Conservation (phyloP, 2,113 vertebrate species). For the Danionella cerebrum region DNA sequence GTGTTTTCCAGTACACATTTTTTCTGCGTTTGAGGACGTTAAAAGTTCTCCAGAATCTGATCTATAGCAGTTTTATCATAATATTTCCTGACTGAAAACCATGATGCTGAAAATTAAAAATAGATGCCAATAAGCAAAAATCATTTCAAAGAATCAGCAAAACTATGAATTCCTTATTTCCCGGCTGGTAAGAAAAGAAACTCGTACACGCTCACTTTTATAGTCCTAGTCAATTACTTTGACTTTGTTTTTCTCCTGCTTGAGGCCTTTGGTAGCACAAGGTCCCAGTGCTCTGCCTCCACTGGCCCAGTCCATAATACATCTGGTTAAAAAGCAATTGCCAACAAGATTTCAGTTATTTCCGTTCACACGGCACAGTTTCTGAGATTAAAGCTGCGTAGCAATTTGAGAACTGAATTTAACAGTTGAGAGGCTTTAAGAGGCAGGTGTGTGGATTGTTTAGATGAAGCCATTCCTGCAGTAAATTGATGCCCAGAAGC, state of each 20-base stretch:
- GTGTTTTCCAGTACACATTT: too few relatives aligned
- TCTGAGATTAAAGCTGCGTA: background rate
- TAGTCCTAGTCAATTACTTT: background rate
- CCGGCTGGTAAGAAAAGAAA: too few relatives aligned
- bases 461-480: conserved; percentile 7
- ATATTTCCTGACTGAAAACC: too few relatives aligned
- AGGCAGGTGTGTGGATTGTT: conserved; percentile 8
- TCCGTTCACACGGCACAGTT: background rate
- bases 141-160: too few relatives aligned
- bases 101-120: too few relatives aligned
- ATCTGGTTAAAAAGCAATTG: background rate
- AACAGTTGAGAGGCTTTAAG: conserved; percentile 8
- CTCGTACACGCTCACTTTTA: too few relatives aligned
- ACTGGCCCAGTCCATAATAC: background rate
- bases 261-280: background rate
- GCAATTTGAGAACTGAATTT: conserved; percentile 9
- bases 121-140: too few relatives aligned
- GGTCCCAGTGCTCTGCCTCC: background rate
- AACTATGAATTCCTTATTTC: too few relatives aligned
- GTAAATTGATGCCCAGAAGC: conserved; percentile 12
- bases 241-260: background rate
- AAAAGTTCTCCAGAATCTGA: too few relatives aligned
- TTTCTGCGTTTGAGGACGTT: too few relatives aligned
- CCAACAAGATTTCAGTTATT: background rate
- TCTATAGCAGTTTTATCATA: too few relatives aligned